These are phyloP conservation scores for Tortricodes alternella DNA, from an alignment of 2,888 invertebrate genomes.

Conservation along the genomic window DNA sequence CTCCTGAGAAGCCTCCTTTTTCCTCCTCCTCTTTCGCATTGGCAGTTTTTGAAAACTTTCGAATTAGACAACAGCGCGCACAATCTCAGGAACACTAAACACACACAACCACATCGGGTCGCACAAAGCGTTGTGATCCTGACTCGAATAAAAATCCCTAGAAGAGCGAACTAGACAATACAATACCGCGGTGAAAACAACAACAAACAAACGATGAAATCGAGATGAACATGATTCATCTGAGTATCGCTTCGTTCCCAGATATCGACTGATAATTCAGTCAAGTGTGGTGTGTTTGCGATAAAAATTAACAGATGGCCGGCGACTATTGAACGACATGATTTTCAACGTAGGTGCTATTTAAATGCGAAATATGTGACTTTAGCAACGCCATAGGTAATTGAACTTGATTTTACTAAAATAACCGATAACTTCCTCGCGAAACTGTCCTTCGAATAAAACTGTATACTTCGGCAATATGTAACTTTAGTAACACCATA, in stretches of 20 bases:
- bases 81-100: slow-evolving; percentile 67
- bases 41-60: slow-evolving; percentile 72
- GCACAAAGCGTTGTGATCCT: too few species aligned
- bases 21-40: slow-evolving; percentile 80
- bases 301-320: slow-evolving; percentile 74
- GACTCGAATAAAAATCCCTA: too few species aligned
- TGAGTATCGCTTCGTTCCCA: slow-evolving; percentile 54
- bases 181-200: slow-evolving; percentile 3
- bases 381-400: slow-evolving; percentile 4
- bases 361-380: slow-evolving; percentile 37
- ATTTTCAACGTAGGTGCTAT: slow-evolving; percentile 39
- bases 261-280: slow-evolving; percentile 70
- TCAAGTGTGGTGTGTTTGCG: slow-evolving; percentile 60
- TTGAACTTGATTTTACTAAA: neutral
- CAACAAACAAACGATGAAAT: slow-evolving; percentile 38
- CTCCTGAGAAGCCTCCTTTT: slow-evolving; percentile 71
- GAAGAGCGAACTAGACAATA: neutral
- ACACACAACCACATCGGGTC: slow-evolving; percentile 37
- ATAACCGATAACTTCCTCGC: neutral
- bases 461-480: slow-evolving; percentile 21
- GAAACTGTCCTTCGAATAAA: neutral
- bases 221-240: slow-evolving; percentile 43
- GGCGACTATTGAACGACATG: slow-evolving; percentile 44
- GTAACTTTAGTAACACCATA: slow-evolving; percentile 15
- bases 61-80: slow-evolving; percentile 73